These are phyloP conservation scores for Novumbra hubbsi DNA, from an alignment of 2,797 vertebrate genomes.

Conservation along the genomic window DNA sequence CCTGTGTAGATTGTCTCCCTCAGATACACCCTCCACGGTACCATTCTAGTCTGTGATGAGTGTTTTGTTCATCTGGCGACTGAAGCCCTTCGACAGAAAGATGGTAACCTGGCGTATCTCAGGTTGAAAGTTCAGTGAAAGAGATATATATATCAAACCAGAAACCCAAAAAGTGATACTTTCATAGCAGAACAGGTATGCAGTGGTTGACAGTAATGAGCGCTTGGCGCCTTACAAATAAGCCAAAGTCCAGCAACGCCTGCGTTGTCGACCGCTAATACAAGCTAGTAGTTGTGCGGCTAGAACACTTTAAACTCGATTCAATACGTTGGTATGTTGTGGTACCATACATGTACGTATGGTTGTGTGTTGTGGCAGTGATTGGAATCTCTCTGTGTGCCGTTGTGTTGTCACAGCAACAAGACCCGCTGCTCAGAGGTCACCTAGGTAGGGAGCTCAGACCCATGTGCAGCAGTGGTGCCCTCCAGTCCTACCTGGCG, in stretches of 20 bases:
- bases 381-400: constrained; percentile 12
- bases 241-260: constrained; percentile 44
- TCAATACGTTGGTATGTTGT: not conserved
- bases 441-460: constrained; percentile 21
- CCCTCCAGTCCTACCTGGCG: constrained; percentile 34
- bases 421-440: constrained; percentile 17
- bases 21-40: not conserved
- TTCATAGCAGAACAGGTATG: constrained; percentile 10
- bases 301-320: constrained; percentile 20
- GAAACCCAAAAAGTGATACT: constrained; percentile 3
- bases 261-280: constrained; percentile 35
- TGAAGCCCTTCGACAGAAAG: not conserved
- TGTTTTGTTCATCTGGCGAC: not conserved
- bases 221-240: constrained; percentile 39
- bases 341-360: not conserved
- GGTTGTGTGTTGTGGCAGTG: not conserved
- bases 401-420: constrained; percentile 7
- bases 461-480: constrained; percentile 35
- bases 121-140: constrained; percentile 1
- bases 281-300: constrained; percentile 29
- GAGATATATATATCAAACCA: not conserved
- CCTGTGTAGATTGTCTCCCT: not conserved
- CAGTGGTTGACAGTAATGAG: constrained; percentile 16
- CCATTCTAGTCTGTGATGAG: not conserved
- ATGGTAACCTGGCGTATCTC: not conserved